A percentile compares a stretch with the other conserved stretches of the same genome.
Evolutionary conservation across 1,140 invertebrate genomes (phyloP).

Genomic region (Listronotus oregonensis): DNA sequence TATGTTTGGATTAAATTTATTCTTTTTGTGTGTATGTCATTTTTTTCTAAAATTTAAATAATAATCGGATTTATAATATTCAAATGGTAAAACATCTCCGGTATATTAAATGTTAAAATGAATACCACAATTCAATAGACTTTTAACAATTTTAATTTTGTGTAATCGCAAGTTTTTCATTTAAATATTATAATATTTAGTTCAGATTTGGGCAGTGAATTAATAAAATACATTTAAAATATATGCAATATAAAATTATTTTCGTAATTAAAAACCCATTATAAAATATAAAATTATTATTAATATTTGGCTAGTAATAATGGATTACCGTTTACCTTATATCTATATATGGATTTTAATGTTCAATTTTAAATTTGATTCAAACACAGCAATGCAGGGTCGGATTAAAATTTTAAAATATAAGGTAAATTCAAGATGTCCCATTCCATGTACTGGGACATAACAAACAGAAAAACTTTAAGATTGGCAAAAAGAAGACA

Average conservation of each 20-base stretch:
- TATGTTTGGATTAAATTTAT: too few relatives aligned
- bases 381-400: constrained; percentile 4
- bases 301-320: constrained; percentile 34
- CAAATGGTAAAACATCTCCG: constrained; percentile 11
- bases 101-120: constrained; percentile 30
- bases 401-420: background rate
- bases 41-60: constrained; percentile 4
- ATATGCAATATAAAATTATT: constrained; percentile 37
- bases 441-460: too few relatives aligned
- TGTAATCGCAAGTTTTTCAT: constrained; percentile 33
- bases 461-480: too few relatives aligned
- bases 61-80: background rate
- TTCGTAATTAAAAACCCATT: constrained; percentile 36
- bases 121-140: constrained; percentile 33
- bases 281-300: constrained; percentile 35
- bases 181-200: constrained; percentile 32
- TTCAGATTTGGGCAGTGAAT: constrained; percentile 30
- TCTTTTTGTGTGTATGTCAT: too few relatives aligned
- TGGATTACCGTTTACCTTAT: constrained; percentile 36
- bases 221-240: constrained; percentile 37
- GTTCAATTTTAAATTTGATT: constrained; percentile 31
- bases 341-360: constrained; percentile 25
- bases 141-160: constrained; percentile 35
- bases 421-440: too few relatives aligned
- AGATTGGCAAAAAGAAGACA: too few relatives aligned